Evolutionary conservation across 2,113 vertebrate species (phyloP).

Genomic region (Chionodraco myersi): DNA sequence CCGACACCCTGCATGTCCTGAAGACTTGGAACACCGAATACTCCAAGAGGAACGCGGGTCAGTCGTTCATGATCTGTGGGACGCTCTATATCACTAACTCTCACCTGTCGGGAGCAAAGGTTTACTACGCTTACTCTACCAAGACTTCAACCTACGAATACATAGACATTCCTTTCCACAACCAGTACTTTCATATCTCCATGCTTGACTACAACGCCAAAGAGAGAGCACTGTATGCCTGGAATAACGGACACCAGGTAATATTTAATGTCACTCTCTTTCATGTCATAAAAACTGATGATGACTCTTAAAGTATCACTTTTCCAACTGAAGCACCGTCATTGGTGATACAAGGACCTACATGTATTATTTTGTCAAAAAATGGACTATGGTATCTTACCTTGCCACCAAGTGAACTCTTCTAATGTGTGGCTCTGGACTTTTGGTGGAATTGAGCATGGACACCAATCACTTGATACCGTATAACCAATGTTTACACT

Average conservation of each 20-base stretch:
- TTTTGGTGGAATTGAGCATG: conserved; percentile 57
- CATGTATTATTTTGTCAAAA: conserved; percentile 40
- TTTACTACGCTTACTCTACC: conserved; percentile 97
- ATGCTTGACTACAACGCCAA: conserved; percentile 99
- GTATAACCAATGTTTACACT: conserved; percentile 39
- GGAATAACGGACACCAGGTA: conserved; percentile 99
- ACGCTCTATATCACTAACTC: conserved; percentile 98
- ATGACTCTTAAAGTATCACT: conserved; percentile 87
- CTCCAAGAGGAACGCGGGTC: conserved; percentile 96
- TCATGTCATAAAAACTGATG: conserved; percentile 97
- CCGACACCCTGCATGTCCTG: conserved; percentile 92
- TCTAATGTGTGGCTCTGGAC: conserved; percentile 53
- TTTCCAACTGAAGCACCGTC: conserved; percentile 51
- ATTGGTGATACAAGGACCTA: conserved; percentile 61
- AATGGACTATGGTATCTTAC: conserved; percentile 42
- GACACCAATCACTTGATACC: conserved; percentile 38
- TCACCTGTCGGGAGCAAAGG: conserved; percentile 97
- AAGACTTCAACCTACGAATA: conserved; percentile 97
- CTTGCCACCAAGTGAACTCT: conserved; percentile 61
- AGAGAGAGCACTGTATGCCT: conserved; percentile 96
- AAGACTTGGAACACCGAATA: conserved; percentile 98
- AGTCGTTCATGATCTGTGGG: conserved; percentile 99
- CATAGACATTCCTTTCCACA: conserved; percentile 98
- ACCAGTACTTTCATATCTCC: conserved; percentile 99
- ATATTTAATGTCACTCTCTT: conserved; percentile 98